phyloP scores from a whole-genome alignment of 30 jellyfish, hydroid and myxozoan species.

The Aurelia sp. region DNA sequence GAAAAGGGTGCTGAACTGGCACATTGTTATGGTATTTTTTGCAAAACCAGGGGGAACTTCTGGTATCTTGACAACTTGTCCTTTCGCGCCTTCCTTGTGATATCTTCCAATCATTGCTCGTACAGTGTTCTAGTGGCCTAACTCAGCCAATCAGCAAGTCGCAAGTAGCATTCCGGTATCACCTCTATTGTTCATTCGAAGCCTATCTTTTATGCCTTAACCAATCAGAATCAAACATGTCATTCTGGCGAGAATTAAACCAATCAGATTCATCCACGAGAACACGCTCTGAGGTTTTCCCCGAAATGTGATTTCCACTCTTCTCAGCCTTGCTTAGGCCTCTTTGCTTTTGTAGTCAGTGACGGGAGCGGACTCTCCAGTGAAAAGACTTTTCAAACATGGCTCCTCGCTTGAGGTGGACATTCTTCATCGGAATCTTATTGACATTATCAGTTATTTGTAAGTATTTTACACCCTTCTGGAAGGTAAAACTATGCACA shows the following conservation, averaged over 20 bases:
- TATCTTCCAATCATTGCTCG: not conserved
- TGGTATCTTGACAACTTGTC: no score
- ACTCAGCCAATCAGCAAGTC: slow-evolving; percentile 29
- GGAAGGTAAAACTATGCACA: no score
- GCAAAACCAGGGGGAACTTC: no score
- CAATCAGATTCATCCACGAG: slow-evolving; percentile 75
- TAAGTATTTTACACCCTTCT: slow-evolving; percentile 10
- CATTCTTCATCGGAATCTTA: slow-evolving; percentile 28
- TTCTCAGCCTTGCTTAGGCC: not conserved
- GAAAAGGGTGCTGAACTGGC: no score
- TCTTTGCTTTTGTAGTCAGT: not conserved
- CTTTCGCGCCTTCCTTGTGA: no score
- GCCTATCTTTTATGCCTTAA: not conserved
- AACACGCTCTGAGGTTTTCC: slow-evolving; percentile 44
- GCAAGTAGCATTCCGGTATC: slow-evolving; percentile 28
- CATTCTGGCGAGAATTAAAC: not conserved
- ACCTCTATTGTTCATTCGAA: slow-evolving; percentile 3
- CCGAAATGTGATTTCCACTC: slow-evolving; percentile 40
- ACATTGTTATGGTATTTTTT: no score
- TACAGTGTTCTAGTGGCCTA: slow-evolving; percentile 1
- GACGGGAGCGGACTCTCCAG: slow-evolving; percentile 6
- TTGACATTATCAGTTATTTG: slow-evolving; percentile 28
- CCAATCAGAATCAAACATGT: slow-evolving; percentile 64
- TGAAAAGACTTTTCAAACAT: not conserved
- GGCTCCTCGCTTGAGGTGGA: slow-evolving; percentile 57